Evolutionary conservation across 2,888 invertebrate genomes (phyloP), one percentile per base, ranked within the genome.

Genomic region (Nudaria mundana): DNA sequence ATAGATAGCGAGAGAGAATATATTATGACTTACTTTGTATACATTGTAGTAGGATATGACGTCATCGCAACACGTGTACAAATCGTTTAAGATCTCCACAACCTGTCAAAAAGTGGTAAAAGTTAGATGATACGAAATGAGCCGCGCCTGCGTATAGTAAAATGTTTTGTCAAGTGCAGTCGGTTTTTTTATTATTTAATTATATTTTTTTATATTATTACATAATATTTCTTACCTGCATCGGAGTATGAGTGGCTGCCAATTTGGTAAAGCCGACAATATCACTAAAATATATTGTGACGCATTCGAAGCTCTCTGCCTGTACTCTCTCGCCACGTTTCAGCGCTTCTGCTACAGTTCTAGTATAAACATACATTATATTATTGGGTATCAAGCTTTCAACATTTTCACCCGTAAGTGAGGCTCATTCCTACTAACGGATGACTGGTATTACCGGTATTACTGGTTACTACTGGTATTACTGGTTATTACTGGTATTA

Each of bases 1-100:
- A 7, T 20, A 7, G 20, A 20, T 5, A 7, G 22, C 7, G 7
- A 25, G 12, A 3, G 7, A 20, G 12, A 11, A 25, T 11, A 5
- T 5, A 25, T 6, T 1, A 3, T 7, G 8, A 47, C 69, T 67
- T 70, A 93, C 93, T 90, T 97, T 97, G 76, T 95, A 95, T 3
- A 95, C 95, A 66, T 96, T 95, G 75, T 95, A 97, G 73, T 93
- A 92, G 0, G 95, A 95, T 63, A 97, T 95, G 44, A 97, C 95
- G 0, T 94, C 93, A 69, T 97, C 97, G 66, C 96, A 97, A 59
- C 94, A 93, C 0, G 97, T 96, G 79, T 97, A 97, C 33, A 97
- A 83, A 66, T 96, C 96, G 71, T 97, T 97, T 29, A 97, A 84
- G 56, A 97, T 91, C 70, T 95, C 94, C 29, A 97, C 95, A 1